A percentile compares a stretch with the other conserved stretches of the same genome.
phyloP scores from a whole-genome alignment of 2,113 vertebrate genomes.

The Ciconia boyciana region DNA sequence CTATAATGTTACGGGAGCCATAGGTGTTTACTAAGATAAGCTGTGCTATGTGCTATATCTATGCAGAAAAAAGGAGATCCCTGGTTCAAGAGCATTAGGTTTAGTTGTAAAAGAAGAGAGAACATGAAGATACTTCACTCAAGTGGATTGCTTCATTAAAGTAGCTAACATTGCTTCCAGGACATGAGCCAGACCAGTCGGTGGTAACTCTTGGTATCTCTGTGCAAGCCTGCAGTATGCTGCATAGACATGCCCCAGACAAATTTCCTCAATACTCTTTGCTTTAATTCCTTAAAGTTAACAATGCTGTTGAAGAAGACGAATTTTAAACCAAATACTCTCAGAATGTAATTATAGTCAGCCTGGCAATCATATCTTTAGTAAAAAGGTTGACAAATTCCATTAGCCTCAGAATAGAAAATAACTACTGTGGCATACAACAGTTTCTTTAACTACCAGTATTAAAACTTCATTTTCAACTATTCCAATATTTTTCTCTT shows the following conservation, averaged over 20 bases:
- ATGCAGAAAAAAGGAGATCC: neutral
- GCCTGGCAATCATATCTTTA: neutral
- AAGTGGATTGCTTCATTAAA: neutral
- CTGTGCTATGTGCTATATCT: neutral
- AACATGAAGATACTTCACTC: neutral
- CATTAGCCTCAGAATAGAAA: neutral
- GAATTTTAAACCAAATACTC: neutral
- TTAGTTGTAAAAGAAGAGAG: neutral
- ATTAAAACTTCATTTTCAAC: neutral
- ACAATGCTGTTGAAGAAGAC: neutral
- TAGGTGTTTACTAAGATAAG: neutral
- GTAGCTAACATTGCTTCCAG: neutral
- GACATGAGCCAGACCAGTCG: neutral
- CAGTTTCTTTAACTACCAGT: neutral
- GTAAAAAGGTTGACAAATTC: neutral
- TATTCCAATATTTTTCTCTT: neutral
- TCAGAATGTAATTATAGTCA: neutral
- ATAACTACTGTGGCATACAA: neutral
- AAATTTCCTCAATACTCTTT: neutral
- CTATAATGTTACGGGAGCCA: neutral
- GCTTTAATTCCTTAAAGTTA: neutral
- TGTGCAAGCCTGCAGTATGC: neutral
- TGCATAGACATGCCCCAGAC: neutral
- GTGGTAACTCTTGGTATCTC: neutral
- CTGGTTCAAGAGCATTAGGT: neutral